Conservation (phyloP, 1,140 invertebrate genomes). For the Zaprionus vittiger region DNA sequence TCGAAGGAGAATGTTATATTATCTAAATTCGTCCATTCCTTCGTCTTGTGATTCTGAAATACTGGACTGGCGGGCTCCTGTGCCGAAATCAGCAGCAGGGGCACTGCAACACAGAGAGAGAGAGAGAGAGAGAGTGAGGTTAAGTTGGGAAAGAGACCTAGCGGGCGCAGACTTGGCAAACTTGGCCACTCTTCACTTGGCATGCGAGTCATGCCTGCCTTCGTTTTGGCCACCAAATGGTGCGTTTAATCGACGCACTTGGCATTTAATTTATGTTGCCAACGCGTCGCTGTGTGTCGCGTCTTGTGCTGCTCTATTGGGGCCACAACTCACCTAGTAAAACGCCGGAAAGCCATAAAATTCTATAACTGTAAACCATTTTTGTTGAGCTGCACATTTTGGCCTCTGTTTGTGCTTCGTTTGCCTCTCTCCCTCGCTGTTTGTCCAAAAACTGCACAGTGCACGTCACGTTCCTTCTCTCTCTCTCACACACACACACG, state of each 20-base stretch:
- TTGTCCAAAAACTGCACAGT: slow-evolving; percentile 49
- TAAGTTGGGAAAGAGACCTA: neutral
- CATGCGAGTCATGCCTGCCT: slow-evolving; percentile 71
- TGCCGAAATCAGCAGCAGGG: slow-evolving; percentile 52
- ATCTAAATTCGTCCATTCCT: slow-evolving; percentile 87
- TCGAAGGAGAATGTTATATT: slow-evolving; percentile 88
- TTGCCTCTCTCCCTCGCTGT: slow-evolving; percentile 30
- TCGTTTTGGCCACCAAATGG: slow-evolving; percentile 46
- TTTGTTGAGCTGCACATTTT: slow-evolving; percentile 83
- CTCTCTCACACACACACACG: slow-evolving; percentile 14
- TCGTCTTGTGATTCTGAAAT: slow-evolving; percentile 85
- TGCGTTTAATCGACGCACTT: slow-evolving; percentile 73
- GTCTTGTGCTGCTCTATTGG: slow-evolving; percentile 43
- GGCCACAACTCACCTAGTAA: slow-evolving; percentile 83
- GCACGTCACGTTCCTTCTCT: neutral
- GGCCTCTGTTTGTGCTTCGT: slow-evolving; percentile 56
- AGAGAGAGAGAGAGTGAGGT: neutral
- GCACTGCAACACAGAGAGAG: neutral
- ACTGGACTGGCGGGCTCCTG: slow-evolving; percentile 82
- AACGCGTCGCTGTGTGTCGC: slow-evolving; percentile 20
- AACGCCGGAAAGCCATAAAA: slow-evolving; percentile 84
- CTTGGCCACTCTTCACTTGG: neutral
- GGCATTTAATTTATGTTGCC: slow-evolving; percentile 69
- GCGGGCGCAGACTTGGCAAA: too few species aligned
- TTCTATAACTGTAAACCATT: slow-evolving; percentile 84